Evolutionary conservation across 2,888 invertebrate species (phyloP).

Genomic region (Atethmia centrago): DNA sequence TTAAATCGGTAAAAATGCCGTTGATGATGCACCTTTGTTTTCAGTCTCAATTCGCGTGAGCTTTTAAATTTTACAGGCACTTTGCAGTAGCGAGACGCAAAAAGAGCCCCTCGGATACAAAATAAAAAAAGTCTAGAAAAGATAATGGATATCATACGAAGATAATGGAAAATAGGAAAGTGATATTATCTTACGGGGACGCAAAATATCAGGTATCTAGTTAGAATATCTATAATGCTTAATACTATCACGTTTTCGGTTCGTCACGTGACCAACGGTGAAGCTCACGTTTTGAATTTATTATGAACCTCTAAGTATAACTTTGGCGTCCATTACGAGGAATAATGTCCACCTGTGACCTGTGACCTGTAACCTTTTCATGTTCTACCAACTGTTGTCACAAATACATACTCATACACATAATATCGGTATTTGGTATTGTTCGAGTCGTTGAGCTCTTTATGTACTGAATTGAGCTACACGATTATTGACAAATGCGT

Average conservation of each 20-base stretch:
- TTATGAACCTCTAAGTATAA: neutral
- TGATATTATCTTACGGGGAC: slow-evolving; percentile 1
- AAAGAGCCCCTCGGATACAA: neutral
- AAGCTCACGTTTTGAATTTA: slow-evolving; percentile 33
- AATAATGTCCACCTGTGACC: no score
- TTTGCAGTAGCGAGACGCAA: neutral
- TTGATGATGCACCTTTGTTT: neutral
- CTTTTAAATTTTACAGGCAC: neutral
- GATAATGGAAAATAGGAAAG: slow-evolving; percentile 21
- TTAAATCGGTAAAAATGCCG: neutral
- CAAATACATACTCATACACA: no score
- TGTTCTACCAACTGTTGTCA: neutral
- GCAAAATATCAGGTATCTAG: slow-evolving; percentile 26
- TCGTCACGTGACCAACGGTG: slow-evolving; percentile 20
- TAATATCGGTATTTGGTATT: no score
- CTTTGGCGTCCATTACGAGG: neutral
- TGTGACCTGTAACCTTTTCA: neutral
- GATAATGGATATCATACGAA: neutral
- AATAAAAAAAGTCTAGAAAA: neutral
- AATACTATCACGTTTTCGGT: slow-evolving; percentile 37
- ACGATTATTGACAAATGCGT: no score
- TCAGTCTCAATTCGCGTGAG: neutral
- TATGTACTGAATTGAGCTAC: no score
- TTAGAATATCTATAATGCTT: slow-evolving; percentile 15
- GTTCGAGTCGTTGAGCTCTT: no score